phyloP scores from a whole-genome alignment of 2,888 invertebrate species.

The Diarsia dahlii region DNA sequence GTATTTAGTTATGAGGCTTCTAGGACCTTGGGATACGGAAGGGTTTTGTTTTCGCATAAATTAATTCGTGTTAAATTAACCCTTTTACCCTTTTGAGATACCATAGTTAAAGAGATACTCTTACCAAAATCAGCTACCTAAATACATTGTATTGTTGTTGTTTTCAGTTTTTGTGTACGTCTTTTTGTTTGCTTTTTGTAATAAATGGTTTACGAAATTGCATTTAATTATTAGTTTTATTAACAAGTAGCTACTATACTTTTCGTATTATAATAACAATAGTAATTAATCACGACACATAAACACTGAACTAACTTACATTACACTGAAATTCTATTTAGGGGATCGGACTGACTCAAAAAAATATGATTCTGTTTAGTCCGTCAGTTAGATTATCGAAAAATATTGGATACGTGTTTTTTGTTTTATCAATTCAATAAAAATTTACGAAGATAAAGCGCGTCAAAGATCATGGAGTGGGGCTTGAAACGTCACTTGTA shows the following conservation, averaged over 20 bases:
- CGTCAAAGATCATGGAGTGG: too few species aligned
- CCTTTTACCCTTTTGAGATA: neutral
- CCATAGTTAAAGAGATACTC: neutral
- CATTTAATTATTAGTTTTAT: neutral
- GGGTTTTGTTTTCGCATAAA: neutral
- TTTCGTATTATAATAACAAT: neutral
- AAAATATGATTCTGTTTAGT: too few species aligned
- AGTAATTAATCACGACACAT: neutral
- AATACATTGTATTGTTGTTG: neutral
- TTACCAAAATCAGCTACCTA: neutral
- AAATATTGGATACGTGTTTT: too few species aligned
- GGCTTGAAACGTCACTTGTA: too few species aligned
- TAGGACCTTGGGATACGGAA: neutral
- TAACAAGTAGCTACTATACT: neutral
- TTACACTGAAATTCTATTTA: neutral
- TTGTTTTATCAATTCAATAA: too few species aligned
- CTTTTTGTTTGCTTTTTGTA: neutral
- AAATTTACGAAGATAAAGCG: too few species aligned
- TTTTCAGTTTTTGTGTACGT: neutral
- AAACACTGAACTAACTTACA: neutral
- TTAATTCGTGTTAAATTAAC: neutral
- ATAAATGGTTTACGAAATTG: constrained; percentile 13
- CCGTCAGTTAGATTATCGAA: too few species aligned
- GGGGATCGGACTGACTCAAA: too few species aligned
- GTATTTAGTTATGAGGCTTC: neutral